Evolutionary conservation across 2,888 invertebrate genomes (phyloP), one percentile per base, ranked within the genome.

Genomic region (Nebria salina): DNA sequence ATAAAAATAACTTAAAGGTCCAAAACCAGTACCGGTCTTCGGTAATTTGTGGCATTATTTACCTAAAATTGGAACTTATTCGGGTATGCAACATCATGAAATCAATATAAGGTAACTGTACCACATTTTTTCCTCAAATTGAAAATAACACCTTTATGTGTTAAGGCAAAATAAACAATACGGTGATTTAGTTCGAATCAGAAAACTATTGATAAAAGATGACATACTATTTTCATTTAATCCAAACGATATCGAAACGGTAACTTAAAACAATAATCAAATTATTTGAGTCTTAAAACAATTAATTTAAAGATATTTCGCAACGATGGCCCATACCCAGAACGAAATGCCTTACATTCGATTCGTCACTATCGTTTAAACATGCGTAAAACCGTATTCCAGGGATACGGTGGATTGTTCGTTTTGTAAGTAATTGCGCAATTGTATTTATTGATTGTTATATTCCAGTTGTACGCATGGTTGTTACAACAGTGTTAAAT

Each of bases 241-340:
- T 84, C 90, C 90, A 1, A 89, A 90, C 11, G 90, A 90, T 84
- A 88, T 91, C 68, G 88, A 89, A 82, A 88, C 73, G 54, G 83
- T 83, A 76, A 26, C 5, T 75, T 43, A 43, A 43, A 8, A 43
- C 43, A 43, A 8, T 8, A 0, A 43, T 43, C 6, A 9, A 43
- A 43, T 9, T 9, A 9, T 43, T 43, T 43, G 9, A 43, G 9
- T 43, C 6, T 43, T 43, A 9, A 8, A 43, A 43, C 9, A 20
- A 43, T 43, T 74, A n/a, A 54, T 54, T 74, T 74, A 54, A 43
- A 88, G 85, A 85, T 90, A 72, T 89, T 88, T 84, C 88, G 91
- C 84, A 86, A 88, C n/a, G 90, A 91, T 84, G 90, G 90, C 80
- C 82, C 84, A 8, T 88, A 87, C 75, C 90, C 90, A 1, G 83